Base-by-base conservation (phyloP, 2,888 invertebrate genomes). In the Amphipoea oculea region DNA sequence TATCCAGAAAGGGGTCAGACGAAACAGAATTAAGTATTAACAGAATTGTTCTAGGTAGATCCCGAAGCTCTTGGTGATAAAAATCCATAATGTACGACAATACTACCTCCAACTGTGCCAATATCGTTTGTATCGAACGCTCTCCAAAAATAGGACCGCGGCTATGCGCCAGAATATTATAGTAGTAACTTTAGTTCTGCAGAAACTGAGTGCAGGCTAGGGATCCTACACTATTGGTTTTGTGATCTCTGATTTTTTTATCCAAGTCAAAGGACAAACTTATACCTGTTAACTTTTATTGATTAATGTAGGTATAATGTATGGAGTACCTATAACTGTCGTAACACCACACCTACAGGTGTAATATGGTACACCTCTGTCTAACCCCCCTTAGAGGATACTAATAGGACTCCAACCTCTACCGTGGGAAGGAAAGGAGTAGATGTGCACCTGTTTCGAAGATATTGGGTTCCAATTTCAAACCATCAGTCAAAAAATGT, bases 141-240 rank as follows among this genome's bases (percentile, higher is more conserved):
- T 71, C 51, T 54, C 78, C 72, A 66, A 88, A 86, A 84, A 88
- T 86, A 87, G 84, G 71, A 79, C 23, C 6, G 42, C 73, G 68
- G 45, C 69, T 78, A 36, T 77, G 75, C 81, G 62, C 66, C 80
- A 82, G 82, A 78, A 86, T 81, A 68, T 36, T 77, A 71, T 70
- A 81, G 63, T 70, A 81, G 63, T 78, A 72, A 76, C 68, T 57
- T 40, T n/a, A 75, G 57, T 80, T 75, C 66, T 57, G 72, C 54
- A 77, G 23, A 68, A 63, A 40, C 68, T 69, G 57, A 71, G 14
- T 76, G 63, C 69, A 76, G 29, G 29, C 69, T 51, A 29, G 23
- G 12, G n/a, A n/a, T 17, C 17, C 54, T 65, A 65, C 40, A 69
- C 68, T 63, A 45, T 45, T 76, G 42, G 73, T 83, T 80, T 23